Percentiles rank a stretch among this genome's conserved stretches.
Conservation (phyloP, 2,797 vertebrate species). For the Paratrypauchen microcephalus region DNA sequence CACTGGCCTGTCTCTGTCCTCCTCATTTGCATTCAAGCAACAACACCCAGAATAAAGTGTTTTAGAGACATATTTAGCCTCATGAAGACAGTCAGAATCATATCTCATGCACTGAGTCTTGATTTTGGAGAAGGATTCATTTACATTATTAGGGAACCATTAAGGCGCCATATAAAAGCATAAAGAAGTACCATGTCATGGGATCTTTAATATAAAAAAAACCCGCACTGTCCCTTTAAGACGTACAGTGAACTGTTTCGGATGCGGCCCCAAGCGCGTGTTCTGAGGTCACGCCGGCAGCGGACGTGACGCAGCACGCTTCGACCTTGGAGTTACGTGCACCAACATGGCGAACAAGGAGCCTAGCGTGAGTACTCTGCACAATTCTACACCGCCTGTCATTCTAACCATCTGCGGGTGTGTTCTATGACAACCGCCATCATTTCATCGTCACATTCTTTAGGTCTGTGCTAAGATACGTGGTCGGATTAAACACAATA, state of each 20-base stretch:
- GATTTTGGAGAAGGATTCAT: no score
- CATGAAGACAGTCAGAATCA: no score
- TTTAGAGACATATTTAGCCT: no score
- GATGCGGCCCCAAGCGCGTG: background rate
- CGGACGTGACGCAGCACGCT: slow-evolving; percentile 7
- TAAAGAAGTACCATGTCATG: no score
- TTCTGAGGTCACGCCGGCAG: background rate
- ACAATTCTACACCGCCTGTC: background rate
- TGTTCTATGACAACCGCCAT: background rate
- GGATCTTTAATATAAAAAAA: no score
- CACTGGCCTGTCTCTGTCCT: no score
- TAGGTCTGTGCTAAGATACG: background rate
- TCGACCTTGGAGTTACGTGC: slow-evolving; percentile 54
- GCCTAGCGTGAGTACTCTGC: slow-evolving; percentile 48
- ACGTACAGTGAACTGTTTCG: background rate
- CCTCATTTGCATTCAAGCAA: no score
- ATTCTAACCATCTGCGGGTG: background rate
- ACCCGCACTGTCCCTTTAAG: no score
- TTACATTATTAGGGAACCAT: no score
- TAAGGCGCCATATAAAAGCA: no score
- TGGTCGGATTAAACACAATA: background rate
- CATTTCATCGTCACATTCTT: background rate
- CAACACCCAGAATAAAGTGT: no score
- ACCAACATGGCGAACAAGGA: slow-evolving; percentile 60
- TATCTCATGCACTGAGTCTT: no score